Evolutionary conservation across 2,113 vertebrate species (phyloP).

Genomic region (Apus apus): DNA sequence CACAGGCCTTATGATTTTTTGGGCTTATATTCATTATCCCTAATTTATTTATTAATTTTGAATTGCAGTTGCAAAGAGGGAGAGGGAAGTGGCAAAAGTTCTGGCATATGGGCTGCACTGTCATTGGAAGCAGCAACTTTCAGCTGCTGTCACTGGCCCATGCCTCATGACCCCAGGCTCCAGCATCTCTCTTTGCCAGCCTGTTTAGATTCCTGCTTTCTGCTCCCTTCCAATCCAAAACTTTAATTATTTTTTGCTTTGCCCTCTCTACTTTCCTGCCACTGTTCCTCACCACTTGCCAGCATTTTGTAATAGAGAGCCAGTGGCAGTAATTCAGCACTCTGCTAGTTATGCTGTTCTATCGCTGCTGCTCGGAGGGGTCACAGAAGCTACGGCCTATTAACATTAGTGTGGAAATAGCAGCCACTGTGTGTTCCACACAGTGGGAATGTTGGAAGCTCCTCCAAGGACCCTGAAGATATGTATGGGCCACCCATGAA

Average conservation of each 20-base stretch:
- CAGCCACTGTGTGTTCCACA: not conserved
- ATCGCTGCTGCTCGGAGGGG: not conserved
- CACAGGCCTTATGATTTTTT: not conserved
- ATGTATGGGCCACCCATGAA: constrained; percentile 21
- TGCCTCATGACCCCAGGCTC: not conserved
- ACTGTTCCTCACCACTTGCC: not conserved
- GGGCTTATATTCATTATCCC: not conserved
- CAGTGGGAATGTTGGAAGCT: constrained; percentile 7
- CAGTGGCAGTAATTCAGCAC: not conserved
- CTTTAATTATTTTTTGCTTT: not conserved
- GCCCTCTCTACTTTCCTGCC: not conserved
- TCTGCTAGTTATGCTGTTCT: not conserved
- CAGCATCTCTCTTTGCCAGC: not conserved
- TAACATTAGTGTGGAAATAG: not conserved
- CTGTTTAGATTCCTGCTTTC: not conserved
- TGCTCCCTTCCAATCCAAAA: not conserved
- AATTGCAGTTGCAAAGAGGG: not conserved
- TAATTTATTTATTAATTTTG: constrained; percentile 29
- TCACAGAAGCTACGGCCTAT: not conserved
- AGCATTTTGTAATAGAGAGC: not conserved
- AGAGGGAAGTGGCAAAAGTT: constrained; percentile 16
- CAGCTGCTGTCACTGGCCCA: not conserved
- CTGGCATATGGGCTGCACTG: constrained; percentile 14
- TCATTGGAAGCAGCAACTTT: not conserved
- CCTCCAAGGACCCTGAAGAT: constrained; percentile 9